Evolutionary conservation across 2,113 vertebrate species (phyloP).

Genomic region (Mugil cephalus): DNA sequence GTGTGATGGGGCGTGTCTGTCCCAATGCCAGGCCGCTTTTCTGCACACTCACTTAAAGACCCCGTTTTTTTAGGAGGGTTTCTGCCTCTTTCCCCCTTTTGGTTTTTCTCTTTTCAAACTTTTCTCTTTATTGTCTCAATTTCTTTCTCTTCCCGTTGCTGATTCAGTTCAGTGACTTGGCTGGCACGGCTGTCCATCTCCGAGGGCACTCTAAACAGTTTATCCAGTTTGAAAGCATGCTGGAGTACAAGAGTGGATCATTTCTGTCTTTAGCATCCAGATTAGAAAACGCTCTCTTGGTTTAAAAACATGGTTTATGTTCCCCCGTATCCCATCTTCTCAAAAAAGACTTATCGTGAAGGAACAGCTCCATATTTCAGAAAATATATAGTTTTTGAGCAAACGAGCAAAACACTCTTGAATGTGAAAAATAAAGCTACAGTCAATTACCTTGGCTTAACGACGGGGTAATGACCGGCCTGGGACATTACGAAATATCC

Average conservation of each 20-base stretch:
- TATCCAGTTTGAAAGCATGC: neutral
- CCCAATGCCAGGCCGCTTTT: constrained; percentile 67
- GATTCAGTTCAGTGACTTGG: constrained; percentile 25
- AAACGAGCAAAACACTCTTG: too few species aligned
- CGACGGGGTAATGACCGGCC: too few species aligned
- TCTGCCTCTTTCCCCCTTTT: neutral
- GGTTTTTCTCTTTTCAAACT: constrained; percentile 36
- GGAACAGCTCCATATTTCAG: too few species aligned
- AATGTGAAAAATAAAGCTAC: too few species aligned
- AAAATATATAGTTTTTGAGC: too few species aligned
- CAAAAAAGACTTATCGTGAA: too few species aligned
- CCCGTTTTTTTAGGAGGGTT: constrained; percentile 3
- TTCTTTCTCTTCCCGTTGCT: constrained; percentile 21
- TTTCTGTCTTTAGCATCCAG: too few species aligned
- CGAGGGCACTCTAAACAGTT: neutral
- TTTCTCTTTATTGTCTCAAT: constrained; percentile 1
- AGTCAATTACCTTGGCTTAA: too few species aligned
- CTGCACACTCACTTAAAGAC: constrained; percentile 62
- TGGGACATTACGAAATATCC: too few species aligned
- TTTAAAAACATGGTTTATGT: too few species aligned
- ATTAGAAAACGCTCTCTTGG: too few species aligned
- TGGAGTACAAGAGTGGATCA: neutral
- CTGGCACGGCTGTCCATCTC: constrained; percentile 17
- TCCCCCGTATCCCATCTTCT: too few species aligned
- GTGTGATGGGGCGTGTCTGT: constrained; percentile 79